phyloP scores from a whole-genome alignment of 2,888 invertebrate genomes.

The Tachina grossa region DNA sequence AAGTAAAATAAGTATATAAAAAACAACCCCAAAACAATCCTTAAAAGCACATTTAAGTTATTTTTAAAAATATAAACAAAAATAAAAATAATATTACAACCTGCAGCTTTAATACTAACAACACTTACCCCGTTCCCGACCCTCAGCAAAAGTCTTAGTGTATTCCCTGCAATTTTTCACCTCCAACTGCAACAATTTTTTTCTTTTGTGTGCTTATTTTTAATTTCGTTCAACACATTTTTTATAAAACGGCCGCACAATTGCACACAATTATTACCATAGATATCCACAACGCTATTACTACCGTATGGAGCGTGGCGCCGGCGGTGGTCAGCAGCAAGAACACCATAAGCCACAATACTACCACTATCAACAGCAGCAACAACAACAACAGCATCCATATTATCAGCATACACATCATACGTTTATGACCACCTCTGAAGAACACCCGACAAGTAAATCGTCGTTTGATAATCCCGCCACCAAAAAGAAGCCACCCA shows the following conservation, averaged over 20 bases:
- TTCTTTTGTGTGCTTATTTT: conserved; percentile 47
- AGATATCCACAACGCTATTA: conserved; percentile 82
- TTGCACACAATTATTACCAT: conserved; percentile 82
- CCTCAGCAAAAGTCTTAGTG: neutral
- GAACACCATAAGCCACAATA: conserved; percentile 69
- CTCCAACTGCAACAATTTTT: conserved; percentile 32
- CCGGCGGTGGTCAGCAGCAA: conserved; percentile 81
- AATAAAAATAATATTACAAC: conserved; percentile 14
- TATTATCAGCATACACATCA: conserved; percentile 74
- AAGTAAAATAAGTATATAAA: neutral
- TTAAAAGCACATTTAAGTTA: conserved; percentile 23
- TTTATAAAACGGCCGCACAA: conserved; percentile 78
- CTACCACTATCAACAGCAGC: conserved; percentile 54
- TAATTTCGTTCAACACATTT: conserved; percentile 57
- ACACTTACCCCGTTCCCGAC: conserved; percentile 34
- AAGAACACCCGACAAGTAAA: conserved; percentile 74
- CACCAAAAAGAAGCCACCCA: conserved; percentile 82
- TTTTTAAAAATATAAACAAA: neutral
- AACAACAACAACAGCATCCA: conserved; percentile 55
- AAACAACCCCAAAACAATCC: conserved; percentile 6
- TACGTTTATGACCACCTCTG: conserved; percentile 76
- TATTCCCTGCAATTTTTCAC: conserved; percentile 23
- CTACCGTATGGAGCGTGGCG: conserved; percentile 83
- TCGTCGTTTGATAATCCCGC: conserved; percentile 82
- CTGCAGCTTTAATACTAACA: conserved; percentile 6